Evolutionary conservation across 1,140 invertebrate species (phyloP).

Genomic region (Ladona fulva): DNA sequence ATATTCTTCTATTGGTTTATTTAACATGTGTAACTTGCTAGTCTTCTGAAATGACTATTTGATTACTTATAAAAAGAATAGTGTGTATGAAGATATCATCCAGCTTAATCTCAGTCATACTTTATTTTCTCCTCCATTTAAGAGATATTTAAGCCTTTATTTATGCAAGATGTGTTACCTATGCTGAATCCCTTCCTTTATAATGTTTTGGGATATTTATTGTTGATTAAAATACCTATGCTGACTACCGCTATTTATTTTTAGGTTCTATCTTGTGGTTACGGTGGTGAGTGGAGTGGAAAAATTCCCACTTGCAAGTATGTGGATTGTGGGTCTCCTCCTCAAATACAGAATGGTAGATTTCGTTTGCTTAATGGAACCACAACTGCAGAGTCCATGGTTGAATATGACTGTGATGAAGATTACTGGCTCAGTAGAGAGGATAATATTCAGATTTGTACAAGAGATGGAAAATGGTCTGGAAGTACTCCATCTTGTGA

Average conservation of each 20-base stretch:
- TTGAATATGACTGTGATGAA: constrained; percentile 65
- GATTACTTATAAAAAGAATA: too few species aligned
- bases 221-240: too few species aligned
- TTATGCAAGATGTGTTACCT: too few species aligned
- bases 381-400: constrained; percentile 65
- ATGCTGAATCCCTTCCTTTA: too few species aligned
- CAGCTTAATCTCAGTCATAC: too few species aligned
- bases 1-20: too few species aligned
- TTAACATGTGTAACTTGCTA: too few species aligned
- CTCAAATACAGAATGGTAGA: constrained; percentile 62
- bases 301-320: constrained; percentile 71
- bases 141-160: too few species aligned
- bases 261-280: constrained; percentile 64
- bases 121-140: too few species aligned
- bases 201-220: too few species aligned
- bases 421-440: constrained; percentile 76
- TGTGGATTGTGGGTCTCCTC: constrained; percentile 78
- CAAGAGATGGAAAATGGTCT: constrained; percentile 78
- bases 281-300: constrained; percentile 73
- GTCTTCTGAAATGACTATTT: too few species aligned
- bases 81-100: too few species aligned
- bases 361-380: constrained; percentile 63
- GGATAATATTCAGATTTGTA: constrained; percentile 55
- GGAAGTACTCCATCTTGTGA: constrained; percentile 73
- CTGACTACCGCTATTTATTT: background rate